Percentiles rank a stretch among this genome's conserved stretches.
These are phyloP conservation scores for Zophobas atratus DNA, from an alignment of 1,140 invertebrate species.

Conservation along the genomic window DNA sequence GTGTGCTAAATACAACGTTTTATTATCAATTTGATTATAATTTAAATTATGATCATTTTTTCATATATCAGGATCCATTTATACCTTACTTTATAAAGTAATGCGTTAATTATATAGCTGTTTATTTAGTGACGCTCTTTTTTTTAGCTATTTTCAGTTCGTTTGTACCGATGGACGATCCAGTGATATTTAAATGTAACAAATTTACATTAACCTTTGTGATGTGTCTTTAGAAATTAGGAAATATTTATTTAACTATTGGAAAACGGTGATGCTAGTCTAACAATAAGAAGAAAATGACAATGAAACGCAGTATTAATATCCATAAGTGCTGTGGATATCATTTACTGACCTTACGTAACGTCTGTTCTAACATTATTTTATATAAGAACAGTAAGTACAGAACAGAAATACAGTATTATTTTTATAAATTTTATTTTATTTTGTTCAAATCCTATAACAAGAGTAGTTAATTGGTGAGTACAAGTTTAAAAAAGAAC, in stretches of 20 bases:
- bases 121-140: background rate
- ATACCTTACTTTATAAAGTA: constrained; percentile 55
- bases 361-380: no score
- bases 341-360: no score
- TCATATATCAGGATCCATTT: constrained; percentile 58
- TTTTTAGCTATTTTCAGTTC: constrained; percentile 36
- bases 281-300: background rate
- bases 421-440: no score
- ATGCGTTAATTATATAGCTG: constrained; percentile 34
- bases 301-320: background rate
- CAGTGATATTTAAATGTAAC: background rate
- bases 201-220: background rate
- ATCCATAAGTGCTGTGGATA: no score
- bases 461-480: no score
- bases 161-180: background rate
- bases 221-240: no score
- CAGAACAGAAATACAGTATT: no score
- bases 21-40: constrained; percentile 52
- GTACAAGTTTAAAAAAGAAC: no score
- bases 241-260: no score
- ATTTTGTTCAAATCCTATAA: no score
- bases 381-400: no score
- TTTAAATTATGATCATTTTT: constrained; percentile 55
- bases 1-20: constrained; percentile 41
- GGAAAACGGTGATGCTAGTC: no score